Evolutionary conservation across 1,140 invertebrate species (phyloP).

Genomic region (Drosophila willistoni): DNA sequence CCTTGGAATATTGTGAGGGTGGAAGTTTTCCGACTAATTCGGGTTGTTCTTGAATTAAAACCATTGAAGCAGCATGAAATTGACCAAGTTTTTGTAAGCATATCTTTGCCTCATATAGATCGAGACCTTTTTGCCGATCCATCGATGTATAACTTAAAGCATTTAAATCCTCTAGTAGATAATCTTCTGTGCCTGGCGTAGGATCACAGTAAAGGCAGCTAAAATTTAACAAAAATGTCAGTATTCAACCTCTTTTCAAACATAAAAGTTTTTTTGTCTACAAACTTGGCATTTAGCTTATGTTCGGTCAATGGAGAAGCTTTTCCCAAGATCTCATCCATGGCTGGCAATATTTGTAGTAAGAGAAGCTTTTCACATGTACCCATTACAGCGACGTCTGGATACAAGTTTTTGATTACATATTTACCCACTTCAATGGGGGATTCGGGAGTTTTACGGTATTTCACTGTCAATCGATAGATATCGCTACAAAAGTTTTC

Average conservation of each 20-base stretch:
- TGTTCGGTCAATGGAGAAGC: constrained; percentile 13
- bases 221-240: neutral
- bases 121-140: constrained; percentile 49
- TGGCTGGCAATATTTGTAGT: constrained; percentile 54
- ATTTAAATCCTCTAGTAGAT: constrained; percentile 67
- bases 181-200: constrained; percentile 40
- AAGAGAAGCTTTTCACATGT: constrained; percentile 60
- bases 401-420: constrained; percentile 61
- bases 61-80: constrained; percentile 71
- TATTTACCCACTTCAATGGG: constrained; percentile 35
- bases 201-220: constrained; percentile 52
- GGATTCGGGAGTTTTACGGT: constrained; percentile 33
- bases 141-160: constrained; percentile 37
- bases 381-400: constrained; percentile 48
- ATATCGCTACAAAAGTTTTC: constrained; percentile 72
- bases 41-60: constrained; percentile 40
- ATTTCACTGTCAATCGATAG: constrained; percentile 53
- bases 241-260: too few species aligned
- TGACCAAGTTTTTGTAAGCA: constrained; percentile 63
- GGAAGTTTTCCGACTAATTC: constrained; percentile 34
- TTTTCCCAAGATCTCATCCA: constrained; percentile 41
- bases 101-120: constrained; percentile 37
- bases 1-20: constrained; percentile 45
- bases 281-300: constrained; percentile 59
- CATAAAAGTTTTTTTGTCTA: constrained; percentile 11